Conservation (phyloP, 2,797 vertebrate species). For the Poeciliopsis presidionis region DNA sequence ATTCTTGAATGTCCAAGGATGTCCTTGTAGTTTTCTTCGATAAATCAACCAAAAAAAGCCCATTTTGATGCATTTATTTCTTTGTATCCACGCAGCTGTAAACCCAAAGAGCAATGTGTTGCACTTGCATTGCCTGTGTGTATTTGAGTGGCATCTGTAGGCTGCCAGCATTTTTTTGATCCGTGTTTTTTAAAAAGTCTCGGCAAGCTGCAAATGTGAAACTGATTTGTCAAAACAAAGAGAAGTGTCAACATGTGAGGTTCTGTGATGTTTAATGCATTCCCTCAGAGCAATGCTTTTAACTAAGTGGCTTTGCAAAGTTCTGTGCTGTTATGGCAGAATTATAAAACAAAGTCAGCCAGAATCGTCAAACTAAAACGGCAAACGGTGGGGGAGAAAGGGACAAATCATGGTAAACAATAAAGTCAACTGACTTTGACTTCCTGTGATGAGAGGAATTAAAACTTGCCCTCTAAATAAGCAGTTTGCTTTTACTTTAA, state of each 20-base stretch:
- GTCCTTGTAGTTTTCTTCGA: not conserved
- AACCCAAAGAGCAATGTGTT: constrained; percentile 47
- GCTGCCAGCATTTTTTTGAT: constrained; percentile 37
- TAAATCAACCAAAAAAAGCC: constrained; percentile 35
- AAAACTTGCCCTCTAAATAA: constrained; percentile 20
- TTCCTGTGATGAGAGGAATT: constrained; percentile 27
- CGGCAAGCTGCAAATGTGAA: constrained; percentile 47
- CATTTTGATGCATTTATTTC: constrained; percentile 52
- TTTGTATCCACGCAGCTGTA: constrained; percentile 59
- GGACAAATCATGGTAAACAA: constrained; percentile 55
- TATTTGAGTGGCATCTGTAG: constrained; percentile 50
- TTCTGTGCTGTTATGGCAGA: constrained; percentile 47
- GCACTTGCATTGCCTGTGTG: constrained; percentile 49
- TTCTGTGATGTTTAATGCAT: constrained; percentile 62
- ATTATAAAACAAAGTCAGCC: constrained; percentile 37
- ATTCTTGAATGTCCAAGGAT: constrained; percentile 34
- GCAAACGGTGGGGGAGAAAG: constrained; percentile 27
- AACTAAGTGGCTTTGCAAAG: constrained; percentile 37
- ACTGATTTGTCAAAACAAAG: constrained; percentile 63
- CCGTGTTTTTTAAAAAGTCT: constrained; percentile 47
- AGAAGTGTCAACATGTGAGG: constrained; percentile 45
- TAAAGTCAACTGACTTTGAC: constrained; percentile 32
- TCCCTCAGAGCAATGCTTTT: constrained; percentile 46
- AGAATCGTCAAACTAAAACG: constrained; percentile 35
- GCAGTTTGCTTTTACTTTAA: constrained; percentile 31